These are phyloP conservation scores for Allobates femoralis DNA, from an alignment of 2,797 vertebrate genomes.

Conservation along the genomic window DNA sequence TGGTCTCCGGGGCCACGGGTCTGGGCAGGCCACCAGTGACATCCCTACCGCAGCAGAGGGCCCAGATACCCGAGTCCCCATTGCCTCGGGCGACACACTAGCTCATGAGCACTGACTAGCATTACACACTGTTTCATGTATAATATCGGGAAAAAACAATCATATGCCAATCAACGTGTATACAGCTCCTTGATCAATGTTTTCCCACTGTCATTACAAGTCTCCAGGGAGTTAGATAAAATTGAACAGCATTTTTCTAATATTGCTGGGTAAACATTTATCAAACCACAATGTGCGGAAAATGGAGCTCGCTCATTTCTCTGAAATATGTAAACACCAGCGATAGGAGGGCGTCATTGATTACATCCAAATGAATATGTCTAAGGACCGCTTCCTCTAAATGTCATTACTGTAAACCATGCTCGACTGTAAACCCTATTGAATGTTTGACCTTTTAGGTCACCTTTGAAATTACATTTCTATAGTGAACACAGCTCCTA, in stretches of 20 bases:
- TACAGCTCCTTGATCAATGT: neutral
- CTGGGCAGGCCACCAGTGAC: too few species aligned
- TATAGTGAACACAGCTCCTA: neutral
- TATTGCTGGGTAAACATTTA: conserved; percentile 41
- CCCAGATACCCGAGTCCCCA: too few species aligned
- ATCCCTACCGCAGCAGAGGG: too few species aligned
- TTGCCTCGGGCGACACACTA: too few species aligned
- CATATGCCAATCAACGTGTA: neutral
- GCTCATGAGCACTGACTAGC: too few species aligned
- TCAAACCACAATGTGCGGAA: neutral
- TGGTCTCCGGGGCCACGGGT: too few species aligned
- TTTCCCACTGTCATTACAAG: neutral
- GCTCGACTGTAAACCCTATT: neutral
- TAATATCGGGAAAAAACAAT: neutral
- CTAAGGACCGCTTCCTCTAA: neutral
- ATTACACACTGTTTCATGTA: neutral
- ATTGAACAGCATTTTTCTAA: neutral
- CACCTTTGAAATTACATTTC: neutral
- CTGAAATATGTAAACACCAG: conserved; percentile 29
- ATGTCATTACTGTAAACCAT: conserved; percentile 4
- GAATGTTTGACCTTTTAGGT: neutral
- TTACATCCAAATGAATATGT: conserved; percentile 22
- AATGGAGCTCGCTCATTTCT: neutral
- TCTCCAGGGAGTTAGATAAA: neutral
- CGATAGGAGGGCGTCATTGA: neutral